Evolutionary conservation across 2,797 vertebrate species (phyloP), one percentile per base, ranked within the genome.

Genomic region (Micropoecilia bifurca): DNA sequence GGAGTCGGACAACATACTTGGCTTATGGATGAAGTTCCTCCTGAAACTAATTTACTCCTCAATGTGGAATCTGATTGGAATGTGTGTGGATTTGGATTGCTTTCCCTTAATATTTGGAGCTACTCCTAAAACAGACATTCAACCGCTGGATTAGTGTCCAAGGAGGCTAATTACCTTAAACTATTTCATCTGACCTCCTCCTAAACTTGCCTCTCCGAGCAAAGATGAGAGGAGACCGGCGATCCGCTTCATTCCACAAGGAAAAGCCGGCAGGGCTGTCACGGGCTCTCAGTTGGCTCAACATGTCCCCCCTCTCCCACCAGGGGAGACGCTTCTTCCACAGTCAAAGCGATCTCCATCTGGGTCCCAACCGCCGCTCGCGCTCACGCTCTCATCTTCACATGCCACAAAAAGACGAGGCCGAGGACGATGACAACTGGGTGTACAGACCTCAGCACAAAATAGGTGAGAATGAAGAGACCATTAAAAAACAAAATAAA

Each of bases 231-330:
- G 97, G 97, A 76, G 97, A 99, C 81, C 94, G 95, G 80, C 93
- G 94, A 73, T 96, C 97, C 0, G 94, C 95, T 61, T 96, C 97
- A 81, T 96, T 97, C 90, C 95, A 94, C 84, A 95, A 94, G 88
- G 95, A 96, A 88, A 97, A 96, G 92, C 93, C 97, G 0, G 94
- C 95, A 3, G 91, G 91, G 20, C 94, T 99, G 84, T 96, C 97
- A 1, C 97, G 96, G 30, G 97, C 98, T 81, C 95, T 98, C 78
- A 98, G 97, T 95, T 99, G 98, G 98, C 96, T 99, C 89, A 97
- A 94, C 87, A 96, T 98, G 91, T 97, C 97, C 81, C 96, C 96
- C 47, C 95, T 99, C 63, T 97, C 97, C 80, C 96, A 94, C 86
- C 97, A 97, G 92, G 97, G 96, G 90, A 96, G 97, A 84, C 97